phyloP scores from a whole-genome alignment of 2,113 vertebrate species.

The Okapia johnstoni region DNA sequence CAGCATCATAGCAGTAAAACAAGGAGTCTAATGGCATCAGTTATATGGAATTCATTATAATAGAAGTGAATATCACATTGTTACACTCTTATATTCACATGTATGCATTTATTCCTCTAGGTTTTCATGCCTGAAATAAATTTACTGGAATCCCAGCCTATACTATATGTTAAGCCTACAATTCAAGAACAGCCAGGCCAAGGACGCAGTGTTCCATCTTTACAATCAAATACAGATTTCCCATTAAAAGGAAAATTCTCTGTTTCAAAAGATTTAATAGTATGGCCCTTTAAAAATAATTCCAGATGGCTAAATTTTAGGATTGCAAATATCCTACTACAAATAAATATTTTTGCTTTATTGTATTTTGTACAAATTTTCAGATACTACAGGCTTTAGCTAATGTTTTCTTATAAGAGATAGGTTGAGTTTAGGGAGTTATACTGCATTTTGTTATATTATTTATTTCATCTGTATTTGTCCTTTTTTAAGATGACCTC shows the following conservation, averaged over 20 bases:
- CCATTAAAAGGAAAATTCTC: slow-evolving; percentile 60
- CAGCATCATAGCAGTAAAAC: neutral
- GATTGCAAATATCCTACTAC: slow-evolving; percentile 43
- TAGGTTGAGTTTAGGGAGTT: neutral
- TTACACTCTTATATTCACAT: neutral
- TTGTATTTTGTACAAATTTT: slow-evolving; percentile 43
- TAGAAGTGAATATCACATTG: slow-evolving; percentile 11
- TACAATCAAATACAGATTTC: slow-evolving; percentile 75
- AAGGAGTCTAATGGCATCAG: neutral
- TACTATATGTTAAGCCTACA: slow-evolving; percentile 61
- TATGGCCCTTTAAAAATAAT: slow-evolving; percentile 69
- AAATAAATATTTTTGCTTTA: slow-evolving; percentile 36
- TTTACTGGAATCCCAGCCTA: slow-evolving; percentile 19
- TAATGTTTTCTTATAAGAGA: slow-evolving; percentile 2
- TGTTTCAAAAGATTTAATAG: slow-evolving; percentile 72
- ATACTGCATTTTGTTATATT: neutral
- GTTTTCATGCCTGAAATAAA: slow-evolving; percentile 35
- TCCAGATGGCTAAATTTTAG: slow-evolving; percentile 68
- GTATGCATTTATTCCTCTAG: slow-evolving; percentile 10
- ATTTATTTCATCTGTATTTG: slow-evolving; percentile 21
- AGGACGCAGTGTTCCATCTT: slow-evolving; percentile 69
- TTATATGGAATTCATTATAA: slow-evolving; percentile 18
- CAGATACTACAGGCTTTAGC: neutral
- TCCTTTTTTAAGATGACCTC: slow-evolving; percentile 8
- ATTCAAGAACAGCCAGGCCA: slow-evolving; percentile 32